Evolutionary conservation across 35 echinoderm and acorn worm genomes (phyloP).

Genomic region (Lytechinus variegatus): DNA sequence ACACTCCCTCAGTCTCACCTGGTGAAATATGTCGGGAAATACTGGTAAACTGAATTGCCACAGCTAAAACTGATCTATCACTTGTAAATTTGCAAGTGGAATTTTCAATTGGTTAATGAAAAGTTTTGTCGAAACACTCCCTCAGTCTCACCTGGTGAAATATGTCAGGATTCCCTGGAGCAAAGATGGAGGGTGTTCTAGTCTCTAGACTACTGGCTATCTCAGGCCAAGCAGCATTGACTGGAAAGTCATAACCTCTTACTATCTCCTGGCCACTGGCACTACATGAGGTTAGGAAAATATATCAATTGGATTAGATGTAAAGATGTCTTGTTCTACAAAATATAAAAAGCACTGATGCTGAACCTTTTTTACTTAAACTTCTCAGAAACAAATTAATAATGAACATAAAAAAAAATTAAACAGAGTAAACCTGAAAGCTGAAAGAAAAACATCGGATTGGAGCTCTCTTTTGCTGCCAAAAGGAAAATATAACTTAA

Average conservation of each 20-base stretch:
- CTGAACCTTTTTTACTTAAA: too few species aligned
- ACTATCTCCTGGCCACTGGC: slow-evolving; percentile 81
- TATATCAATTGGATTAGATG: not conserved
- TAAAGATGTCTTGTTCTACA: too few species aligned
- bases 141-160: slow-evolving; percentile 87
- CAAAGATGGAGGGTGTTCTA: slow-evolving; percentile 84
- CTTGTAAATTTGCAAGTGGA: too few species aligned
- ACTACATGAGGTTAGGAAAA: slow-evolving; percentile 42
- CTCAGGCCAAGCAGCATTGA: slow-evolving; percentile 97
- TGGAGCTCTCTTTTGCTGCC: too few species aligned
- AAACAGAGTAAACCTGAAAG: too few species aligned
- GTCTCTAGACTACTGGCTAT: slow-evolving; percentile 85
- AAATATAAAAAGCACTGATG: too few species aligned
- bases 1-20: slow-evolving; percentile 57
- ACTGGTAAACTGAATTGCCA: too few species aligned
- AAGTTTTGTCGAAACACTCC: not conserved
- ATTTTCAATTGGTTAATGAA: not conserved
- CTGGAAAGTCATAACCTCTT: slow-evolving; percentile 91
- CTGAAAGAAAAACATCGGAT: too few species aligned
- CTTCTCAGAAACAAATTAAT: too few species aligned
- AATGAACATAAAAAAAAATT: too few species aligned
- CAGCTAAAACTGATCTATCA: too few species aligned
- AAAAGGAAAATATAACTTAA: too few species aligned
- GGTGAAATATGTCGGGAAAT: slow-evolving; percentile 86
- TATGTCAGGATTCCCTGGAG: slow-evolving; percentile 78